Base-by-base conservation (phyloP, 2,888 invertebrate species). In the Ellobium chinense region DNA sequence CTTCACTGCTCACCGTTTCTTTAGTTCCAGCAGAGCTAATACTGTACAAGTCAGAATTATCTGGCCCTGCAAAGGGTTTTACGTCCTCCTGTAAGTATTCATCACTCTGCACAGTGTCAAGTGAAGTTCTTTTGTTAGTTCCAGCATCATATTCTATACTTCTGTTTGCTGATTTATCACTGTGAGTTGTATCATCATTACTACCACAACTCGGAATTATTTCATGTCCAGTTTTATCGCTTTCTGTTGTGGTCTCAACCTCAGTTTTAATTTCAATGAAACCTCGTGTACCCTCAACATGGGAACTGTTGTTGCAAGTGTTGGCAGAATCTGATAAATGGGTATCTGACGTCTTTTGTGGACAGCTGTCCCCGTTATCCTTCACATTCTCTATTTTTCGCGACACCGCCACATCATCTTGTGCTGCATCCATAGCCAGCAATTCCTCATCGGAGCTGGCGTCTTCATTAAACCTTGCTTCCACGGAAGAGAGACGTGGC, bases 381-480 rank as follows among this genome's bases (percentile, higher is more conserved):
- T 7, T 46, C 46, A 27, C 1, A 0, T 69, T 31, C 21, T 69
- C 69, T 18, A 29, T 29, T 14, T 69, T 69, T 24, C 29, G 21
- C 2, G 14, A 12, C 18, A 54, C 21, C 3, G 12, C 18, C 9
- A 69, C 1, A 46, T 68, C 39, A 39, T 27, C 24, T 27, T 36
- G 27, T 24, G 39, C 46, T 12, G 46, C 14, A 27, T 60, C 60
- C 24, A 60, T 29, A 37, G 39, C 56, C 24, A 12, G 34, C n/a
- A 31, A n/a, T 37, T 72, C 72, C 21, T 58, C 58, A 72, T 72
- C 72, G 34, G 72, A 72, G n/a, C 72, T 72, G 9, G 58, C 34
- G 4, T 56, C n/a, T 21, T 58, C 60, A 29, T 54, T 12, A 60
- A 36, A 72, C 36, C 39, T 24, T 29, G 69, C 39, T 58, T 54